These are phyloP conservation scores for Bombus waltoni DNA, from an alignment of 1,140 invertebrate species.

Conservation along the genomic window DNA sequence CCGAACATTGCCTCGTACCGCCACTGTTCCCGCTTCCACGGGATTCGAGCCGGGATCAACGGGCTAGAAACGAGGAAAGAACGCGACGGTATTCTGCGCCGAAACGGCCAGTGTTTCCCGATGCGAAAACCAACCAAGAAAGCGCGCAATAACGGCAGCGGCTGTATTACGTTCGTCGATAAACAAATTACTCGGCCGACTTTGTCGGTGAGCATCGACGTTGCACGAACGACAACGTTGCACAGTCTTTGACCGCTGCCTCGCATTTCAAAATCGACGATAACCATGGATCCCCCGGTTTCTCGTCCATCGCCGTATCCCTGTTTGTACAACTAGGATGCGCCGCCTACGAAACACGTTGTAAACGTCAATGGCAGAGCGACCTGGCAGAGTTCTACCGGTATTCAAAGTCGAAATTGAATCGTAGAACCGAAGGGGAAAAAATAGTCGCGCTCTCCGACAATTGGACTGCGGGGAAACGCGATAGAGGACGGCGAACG, in stretches of 20 bases:
- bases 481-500: not conserved
- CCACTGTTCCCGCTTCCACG: no score
- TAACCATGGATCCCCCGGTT: no score
- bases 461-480: not conserved
- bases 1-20: no score
- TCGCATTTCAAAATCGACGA: not conserved
- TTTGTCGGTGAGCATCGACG: constrained; percentile 23
- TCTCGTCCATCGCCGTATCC: not conserved
- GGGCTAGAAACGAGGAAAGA: not conserved
- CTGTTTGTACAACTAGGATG: no score
- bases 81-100: not conserved
- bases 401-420: not conserved
- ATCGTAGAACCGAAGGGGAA: not conserved
- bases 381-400: no score
- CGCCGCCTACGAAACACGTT: no score
- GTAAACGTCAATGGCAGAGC: no score
- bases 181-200: constrained; percentile 29
- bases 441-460: constrained; percentile 7
- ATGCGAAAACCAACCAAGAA: not conserved
- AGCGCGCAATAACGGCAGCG: not conserved
- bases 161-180: not conserved
- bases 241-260: not conserved
- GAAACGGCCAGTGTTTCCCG: not conserved
- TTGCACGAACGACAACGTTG: not conserved
- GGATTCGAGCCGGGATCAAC: no score